These are phyloP conservation scores for Dorcus hopei DNA, from an alignment of 2,888 invertebrate species.

Conservation along the genomic window DNA sequence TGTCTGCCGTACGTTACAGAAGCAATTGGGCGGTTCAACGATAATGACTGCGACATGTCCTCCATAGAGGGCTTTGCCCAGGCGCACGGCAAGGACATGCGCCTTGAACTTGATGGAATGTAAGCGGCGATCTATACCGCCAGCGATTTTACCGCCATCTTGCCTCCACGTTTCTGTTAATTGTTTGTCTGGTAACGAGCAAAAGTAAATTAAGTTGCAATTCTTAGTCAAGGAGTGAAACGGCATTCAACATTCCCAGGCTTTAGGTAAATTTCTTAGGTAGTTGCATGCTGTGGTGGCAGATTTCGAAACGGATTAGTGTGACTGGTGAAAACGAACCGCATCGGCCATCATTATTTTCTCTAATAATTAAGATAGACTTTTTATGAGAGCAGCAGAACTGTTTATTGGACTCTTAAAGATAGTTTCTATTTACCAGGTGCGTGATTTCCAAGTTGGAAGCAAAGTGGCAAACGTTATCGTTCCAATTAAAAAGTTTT, in stretches of 20 bases:
- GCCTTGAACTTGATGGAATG: conserved; percentile 20
- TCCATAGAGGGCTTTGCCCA: conserved; percentile 24
- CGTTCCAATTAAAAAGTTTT: too few relatives aligned
- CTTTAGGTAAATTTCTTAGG: background rate
- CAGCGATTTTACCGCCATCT: conserved; percentile 33
- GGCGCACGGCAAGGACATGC: conserved; percentile 26
- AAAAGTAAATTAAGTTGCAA: conserved; percentile 19
- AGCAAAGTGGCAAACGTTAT: too few relatives aligned
- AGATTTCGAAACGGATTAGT: too few relatives aligned
- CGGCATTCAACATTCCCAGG: background rate
- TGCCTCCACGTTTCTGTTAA: conserved; percentile 34
- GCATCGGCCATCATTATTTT: too few relatives aligned
- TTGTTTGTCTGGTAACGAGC: conserved; percentile 27
- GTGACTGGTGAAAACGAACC: too few relatives aligned
- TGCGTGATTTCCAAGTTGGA: too few relatives aligned
- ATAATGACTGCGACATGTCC: conserved; percentile 39
- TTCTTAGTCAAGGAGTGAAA: background rate
- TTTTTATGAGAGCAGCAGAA: too few relatives aligned
- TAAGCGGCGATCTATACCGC: conserved; percentile 27
- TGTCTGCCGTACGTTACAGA: conserved; percentile 27
- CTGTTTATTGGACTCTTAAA: too few relatives aligned
- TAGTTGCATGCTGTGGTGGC: background rate
- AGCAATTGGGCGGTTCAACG: conserved; percentile 35
- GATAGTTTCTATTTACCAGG: too few relatives aligned
- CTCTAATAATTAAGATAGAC: too few relatives aligned